These are phyloP conservation scores for Aphelenchoides fujianensis DNA, from an alignment of 1,140 invertebrate genomes.

Conservation along the genomic window DNA sequence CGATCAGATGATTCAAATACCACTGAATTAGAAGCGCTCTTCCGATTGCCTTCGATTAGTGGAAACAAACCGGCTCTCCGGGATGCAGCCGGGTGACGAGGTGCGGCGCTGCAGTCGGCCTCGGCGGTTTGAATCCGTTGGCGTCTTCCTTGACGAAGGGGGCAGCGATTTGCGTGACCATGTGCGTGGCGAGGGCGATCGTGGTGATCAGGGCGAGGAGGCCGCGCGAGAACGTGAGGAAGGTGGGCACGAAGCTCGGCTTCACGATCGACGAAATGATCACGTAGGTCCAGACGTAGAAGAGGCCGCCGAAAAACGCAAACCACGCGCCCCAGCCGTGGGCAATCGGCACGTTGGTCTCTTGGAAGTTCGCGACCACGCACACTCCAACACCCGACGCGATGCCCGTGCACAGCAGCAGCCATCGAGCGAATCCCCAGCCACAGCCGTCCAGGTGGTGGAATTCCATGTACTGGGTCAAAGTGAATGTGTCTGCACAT, in stretches of 20 bases:
- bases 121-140: conserved; percentile 15
- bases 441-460: neutral
- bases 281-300: conserved; percentile 22
- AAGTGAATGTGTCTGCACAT: neutral
- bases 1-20: conserved; percentile 23
- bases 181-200: conserved; percentile 12
- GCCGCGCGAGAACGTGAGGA: neutral
- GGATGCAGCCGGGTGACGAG: neutral
- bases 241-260: conserved; percentile 13
- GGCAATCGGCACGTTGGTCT: conserved; percentile 17
- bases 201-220: conserved; percentile 14
- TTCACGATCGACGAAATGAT: neutral
- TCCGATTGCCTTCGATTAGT: conserved; percentile 12
- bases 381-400: neutral
- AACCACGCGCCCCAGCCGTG: conserved; percentile 23
- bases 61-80: conserved; percentile 13
- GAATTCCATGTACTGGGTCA: conserved; percentile 12
- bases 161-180: neutral
- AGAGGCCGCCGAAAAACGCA: conserved; percentile 20
- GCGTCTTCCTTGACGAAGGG: conserved; percentile 24
- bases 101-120: conserved; percentile 10
- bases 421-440: neutral
- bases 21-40: conserved; percentile 20
- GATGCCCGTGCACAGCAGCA: conserved; percentile 10
- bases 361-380: conserved; percentile 27